A percentile compares a stretch with the other conserved stretches of the same genome.
Conservation (phyloP, 2,888 invertebrate genomes). For the Beris chalybata region DNA sequence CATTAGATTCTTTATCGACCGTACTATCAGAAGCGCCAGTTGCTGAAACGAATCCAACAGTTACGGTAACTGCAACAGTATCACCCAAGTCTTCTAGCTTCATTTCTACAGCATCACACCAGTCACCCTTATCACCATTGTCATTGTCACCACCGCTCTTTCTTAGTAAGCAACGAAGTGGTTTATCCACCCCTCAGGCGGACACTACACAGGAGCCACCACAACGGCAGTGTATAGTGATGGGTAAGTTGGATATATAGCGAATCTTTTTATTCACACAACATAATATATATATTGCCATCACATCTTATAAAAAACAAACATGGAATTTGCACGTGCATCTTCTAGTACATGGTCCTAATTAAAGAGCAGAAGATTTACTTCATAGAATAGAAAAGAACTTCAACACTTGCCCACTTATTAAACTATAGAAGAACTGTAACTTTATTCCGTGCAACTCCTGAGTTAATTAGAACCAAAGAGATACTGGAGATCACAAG, state of each 20-base stretch:
- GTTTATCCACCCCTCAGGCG: constrained; percentile 39
- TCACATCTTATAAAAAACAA: background rate
- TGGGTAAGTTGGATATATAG: constrained; percentile 52
- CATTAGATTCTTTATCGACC: constrained; percentile 32
- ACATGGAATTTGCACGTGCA: background rate
- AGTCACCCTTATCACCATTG: constrained; percentile 8
- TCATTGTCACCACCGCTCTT: constrained; percentile 35
- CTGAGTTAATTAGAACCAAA: too few species aligned
- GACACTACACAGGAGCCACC: constrained; percentile 33
- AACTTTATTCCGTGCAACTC: too few species aligned
- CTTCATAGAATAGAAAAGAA: background rate
- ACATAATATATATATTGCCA: too few species aligned
- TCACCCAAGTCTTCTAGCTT: background rate
- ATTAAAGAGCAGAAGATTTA: constrained; percentile 15
- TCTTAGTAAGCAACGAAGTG: constrained; percentile 30
- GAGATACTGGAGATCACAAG: too few species aligned
- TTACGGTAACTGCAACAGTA: constrained; percentile 7
- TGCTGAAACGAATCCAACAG: constrained; percentile 42
- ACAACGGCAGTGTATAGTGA: constrained; percentile 55
- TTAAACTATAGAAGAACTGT: too few species aligned
- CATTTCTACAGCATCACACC: too few species aligned
- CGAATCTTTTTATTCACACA: too few species aligned
- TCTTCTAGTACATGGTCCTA: constrained; percentile 21
- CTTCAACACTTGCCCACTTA: too few species aligned
- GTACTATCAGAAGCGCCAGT: constrained; percentile 47